Base-by-base conservation (phyloP, 1,140 invertebrate species). In the Drosophila oshimai region DNA sequence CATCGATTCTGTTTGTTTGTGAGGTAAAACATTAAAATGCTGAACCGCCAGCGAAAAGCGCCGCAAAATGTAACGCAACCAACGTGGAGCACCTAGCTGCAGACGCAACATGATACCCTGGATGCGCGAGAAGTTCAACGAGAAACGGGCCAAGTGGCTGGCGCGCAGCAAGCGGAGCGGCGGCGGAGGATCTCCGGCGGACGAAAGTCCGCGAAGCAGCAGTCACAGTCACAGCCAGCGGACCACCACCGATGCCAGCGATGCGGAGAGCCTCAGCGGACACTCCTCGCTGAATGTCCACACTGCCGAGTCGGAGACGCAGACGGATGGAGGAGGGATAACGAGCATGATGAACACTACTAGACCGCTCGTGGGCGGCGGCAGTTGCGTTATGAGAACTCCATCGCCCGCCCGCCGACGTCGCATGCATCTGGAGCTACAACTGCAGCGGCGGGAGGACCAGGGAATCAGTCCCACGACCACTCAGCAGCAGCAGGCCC, bases 71-170 rank as follows among this genome's bases (percentile, higher is more conserved):
- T 34, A n/a, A 39, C 17, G 15, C 26, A 39, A 34, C n/a, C 26
- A 26, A 2, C 26, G 28, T n/a, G n/a, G n/a, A 22, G 18, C 34
- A 49, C 37, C 50, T 71, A 60, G 83, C 77, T 83, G 60, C 47
- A 62, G 71, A 57, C 50, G 58, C 71, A 87, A 39, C 13, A 91
- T 91, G 90, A 90, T 91, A 74, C 90, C 90, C 47, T 91, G 90
- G 90, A 83, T 91, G 69, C 79, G 87, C 58, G 89, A 90, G 41
- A 90, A 90, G 69, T 78, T 90, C 50, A 89, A 89, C 39, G 83
- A 90, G 71, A 73, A 89, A 31, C 77, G 84, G 26, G 83, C 89
- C 24, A 88, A 88, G 49, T 91, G 90, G 90, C 45, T 89, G 55
- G 87, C 87, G 39, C 69, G 77, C 13, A 72, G 61, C 47, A 89